Base-by-base conservation (phyloP, 1,140 invertebrate genomes). In the Pseudomyrmex pallidus region DNA sequence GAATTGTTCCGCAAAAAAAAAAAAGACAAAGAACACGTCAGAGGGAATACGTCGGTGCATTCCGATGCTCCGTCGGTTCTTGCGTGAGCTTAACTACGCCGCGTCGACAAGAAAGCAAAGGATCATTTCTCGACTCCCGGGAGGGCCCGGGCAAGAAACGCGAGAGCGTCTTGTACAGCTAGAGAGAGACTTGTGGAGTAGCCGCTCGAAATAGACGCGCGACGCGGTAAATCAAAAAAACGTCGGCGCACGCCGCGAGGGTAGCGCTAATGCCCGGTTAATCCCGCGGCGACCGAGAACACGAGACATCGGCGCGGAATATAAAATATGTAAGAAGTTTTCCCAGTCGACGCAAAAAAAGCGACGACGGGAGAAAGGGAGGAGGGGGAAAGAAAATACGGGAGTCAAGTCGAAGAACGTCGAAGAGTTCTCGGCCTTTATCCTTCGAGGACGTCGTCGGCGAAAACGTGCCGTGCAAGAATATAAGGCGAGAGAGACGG, bases 251-350 rank as follows among this genome's bases (percentile, higher is more conserved):
- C 64, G 61, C 73, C 61, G 13, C 52, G 70, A 56, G 50, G 63
- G 83, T 54, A 50, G 68, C 82, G 62, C 85, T 87, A 85, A 88
- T 88, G 48, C 83, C 17, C 22, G 56, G 59, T 85, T 88, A 88
- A 88, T 88, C 72, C 73, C 44, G 50, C 25, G 25, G 54, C 56
- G 62, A 22, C 15, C 15, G 59, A 54, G 12, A 84, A 66, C 46
- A 57, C 63, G 72, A 17, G 68, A 59, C 63, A 74, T 54, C 63
- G 57, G 56, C 25, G 64, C 52, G 62, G 73, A 85, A 85, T 67
- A 85, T 88, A 85, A 89, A 85, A 89, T 85, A 89, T 83, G 83
- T 74, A 87, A 74, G 57, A 88, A 88, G 73, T 87, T 88, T 82
- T 54, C 56, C 22, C n/a, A 25, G 13, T 35, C 86, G 48, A 56